A percentile compares a stretch with the other conserved stretches of the same genome.
phyloP scores from a whole-genome alignment of 2,113 vertebrate genomes.

The Cyprinus carpio region DNA sequence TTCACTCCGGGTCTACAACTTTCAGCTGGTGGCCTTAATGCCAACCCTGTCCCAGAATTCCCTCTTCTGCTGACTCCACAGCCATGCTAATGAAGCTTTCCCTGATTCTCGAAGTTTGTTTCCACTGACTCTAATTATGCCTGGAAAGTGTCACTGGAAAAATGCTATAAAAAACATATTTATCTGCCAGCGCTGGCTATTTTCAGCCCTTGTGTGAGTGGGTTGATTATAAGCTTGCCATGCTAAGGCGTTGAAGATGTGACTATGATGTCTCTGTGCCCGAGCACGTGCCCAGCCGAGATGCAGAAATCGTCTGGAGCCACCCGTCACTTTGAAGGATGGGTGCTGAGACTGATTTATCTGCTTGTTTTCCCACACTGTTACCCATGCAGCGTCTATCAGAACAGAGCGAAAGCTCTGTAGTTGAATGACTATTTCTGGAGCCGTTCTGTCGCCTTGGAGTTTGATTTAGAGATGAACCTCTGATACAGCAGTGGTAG shows the following conservation, averaged over 20 bases:
- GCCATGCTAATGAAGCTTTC: background rate
- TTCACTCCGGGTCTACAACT: slow-evolving; percentile 14
- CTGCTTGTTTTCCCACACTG: slow-evolving; percentile 46
- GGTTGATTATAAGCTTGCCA: slow-evolving; percentile 18
- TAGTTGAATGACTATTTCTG: background rate
- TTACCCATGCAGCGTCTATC: slow-evolving; percentile 46
- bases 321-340: slow-evolving; percentile 46
- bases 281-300: background rate
- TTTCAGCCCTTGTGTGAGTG: background rate
- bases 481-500: background rate
- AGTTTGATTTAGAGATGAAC: slow-evolving; percentile 43
- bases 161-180: background rate
- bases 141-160: background rate
- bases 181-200: background rate
- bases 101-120: background rate
- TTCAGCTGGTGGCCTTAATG: background rate
- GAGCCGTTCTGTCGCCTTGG: slow-evolving; percentile 31
- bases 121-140: slow-evolving; percentile 14
- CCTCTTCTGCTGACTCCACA: background rate
- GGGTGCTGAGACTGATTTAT: slow-evolving; percentile 48
- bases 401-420: background rate
- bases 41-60: slow-evolving; percentile 8
- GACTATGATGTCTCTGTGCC: background rate
- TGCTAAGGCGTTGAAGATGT: background rate
- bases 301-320: slow-evolving; percentile 43